Evolutionary conservation across 2,797 vertebrate genomes (phyloP), one percentile per base, ranked within the genome.

Genomic region (Eulemur rubriventer): DNA sequence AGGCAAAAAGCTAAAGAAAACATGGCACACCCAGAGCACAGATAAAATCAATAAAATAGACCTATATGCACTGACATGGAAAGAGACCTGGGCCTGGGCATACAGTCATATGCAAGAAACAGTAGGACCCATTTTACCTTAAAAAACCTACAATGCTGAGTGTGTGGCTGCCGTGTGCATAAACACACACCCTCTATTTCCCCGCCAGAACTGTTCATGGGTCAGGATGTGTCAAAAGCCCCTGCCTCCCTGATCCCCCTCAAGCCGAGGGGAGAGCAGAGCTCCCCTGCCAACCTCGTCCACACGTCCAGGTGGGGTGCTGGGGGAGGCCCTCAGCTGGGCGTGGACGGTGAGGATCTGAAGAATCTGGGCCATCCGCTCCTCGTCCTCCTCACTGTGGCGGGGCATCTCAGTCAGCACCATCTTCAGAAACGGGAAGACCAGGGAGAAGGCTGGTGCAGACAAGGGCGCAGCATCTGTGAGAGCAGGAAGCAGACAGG

Each of bases 341-440:
- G 99, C 98, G 2, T 99, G 99, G 50, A 99, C 98, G 0, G 98
- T 99, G 95, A 99, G 98, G 93, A 99, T 98, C 97, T 99, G 99
- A 95, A 99, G 98, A 5, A 99, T 99, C 96, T 98, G 99, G 94
- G 98, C 99, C 99, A 99, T 98, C 93, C 99, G 98, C 86, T 98
- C 98, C 95, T 99, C 99, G 0, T 97, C 97, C 96, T 99, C 99
- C 97, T 99, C 99, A 0, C 98, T 99, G 97, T 99, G 98, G 95
- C 98, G 98, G 12, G 99, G 98, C 35, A 98, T 99, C 92, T 99
- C 98, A 17, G 97, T 99, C 95, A 99, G 99, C 96, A 99, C 99
- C 0, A 98, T 99, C 96, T 99, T 99, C 63, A 99, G 98, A 75
- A 99, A 99, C 2, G 99, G 99, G 98, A 99, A 99, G 98, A 99